These are phyloP conservation scores for Cricetomys ansorgei DNA, from an alignment of 2,113 vertebrate species.

Conservation along the genomic window DNA sequence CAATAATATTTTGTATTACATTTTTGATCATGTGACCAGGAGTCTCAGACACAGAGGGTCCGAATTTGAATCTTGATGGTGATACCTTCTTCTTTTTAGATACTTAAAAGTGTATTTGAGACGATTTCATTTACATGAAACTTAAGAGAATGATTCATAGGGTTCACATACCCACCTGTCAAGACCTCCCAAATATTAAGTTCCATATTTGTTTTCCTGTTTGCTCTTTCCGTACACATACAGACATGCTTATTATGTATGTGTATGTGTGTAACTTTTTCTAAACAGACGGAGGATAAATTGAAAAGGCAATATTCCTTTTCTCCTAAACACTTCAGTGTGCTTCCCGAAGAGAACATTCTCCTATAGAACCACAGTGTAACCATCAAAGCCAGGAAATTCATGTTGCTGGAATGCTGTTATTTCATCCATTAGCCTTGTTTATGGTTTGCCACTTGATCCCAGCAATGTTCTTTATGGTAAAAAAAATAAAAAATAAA, in stretches of 20 bases:
- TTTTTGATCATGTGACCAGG: slow-evolving; percentile 3
- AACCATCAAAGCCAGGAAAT: background rate
- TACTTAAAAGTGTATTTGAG: background rate
- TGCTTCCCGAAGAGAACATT: background rate
- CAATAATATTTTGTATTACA: background rate
- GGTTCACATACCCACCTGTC: background rate
- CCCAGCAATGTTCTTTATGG: background rate
- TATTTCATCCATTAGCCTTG: slow-evolving; percentile 9
- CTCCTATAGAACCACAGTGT: background rate
- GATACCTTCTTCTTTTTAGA: background rate
- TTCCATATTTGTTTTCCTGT: background rate
- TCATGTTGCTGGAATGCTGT: background rate
- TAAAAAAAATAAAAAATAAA: background rate
- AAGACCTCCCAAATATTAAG: background rate
- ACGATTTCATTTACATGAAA: slow-evolving; percentile 4
- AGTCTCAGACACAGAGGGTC: background rate
- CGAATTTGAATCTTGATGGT: background rate
- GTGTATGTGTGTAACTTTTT: background rate
- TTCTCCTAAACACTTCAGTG: background rate
- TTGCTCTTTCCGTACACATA: background rate
- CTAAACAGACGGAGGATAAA: background rate
- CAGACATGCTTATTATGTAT: background rate
- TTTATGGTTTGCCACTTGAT: background rate
- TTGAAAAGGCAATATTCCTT: background rate
- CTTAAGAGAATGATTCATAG: background rate